phyloP scores from a whole-genome alignment of 2,797 vertebrate species.

The Poeciliopsis infans region DNA sequence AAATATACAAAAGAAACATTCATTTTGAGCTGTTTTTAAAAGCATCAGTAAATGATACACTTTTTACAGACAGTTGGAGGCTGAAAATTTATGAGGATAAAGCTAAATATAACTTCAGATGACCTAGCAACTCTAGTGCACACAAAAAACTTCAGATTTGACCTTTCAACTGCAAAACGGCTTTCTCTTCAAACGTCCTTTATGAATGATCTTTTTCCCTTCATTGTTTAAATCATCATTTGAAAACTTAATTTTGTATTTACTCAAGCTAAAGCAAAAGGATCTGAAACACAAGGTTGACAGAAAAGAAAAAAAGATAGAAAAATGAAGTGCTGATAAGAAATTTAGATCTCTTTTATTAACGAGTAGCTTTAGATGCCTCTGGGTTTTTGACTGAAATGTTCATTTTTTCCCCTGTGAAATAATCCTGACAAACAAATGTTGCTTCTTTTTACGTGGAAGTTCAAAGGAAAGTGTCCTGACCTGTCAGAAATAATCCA shows the following conservation, averaged over 20 bases:
- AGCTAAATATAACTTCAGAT: background rate
- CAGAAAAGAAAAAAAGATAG: background rate
- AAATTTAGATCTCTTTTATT: background rate
- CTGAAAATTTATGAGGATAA: background rate
- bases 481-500: background rate
- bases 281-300: background rate
- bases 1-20: background rate
- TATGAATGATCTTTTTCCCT: background rate
- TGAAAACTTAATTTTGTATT: background rate
- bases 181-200: background rate
- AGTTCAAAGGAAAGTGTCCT: background rate
- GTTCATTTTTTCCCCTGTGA: background rate
- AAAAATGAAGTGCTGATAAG: background rate
- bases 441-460: background rate
- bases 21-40: background rate
- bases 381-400: background rate
- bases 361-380: background rate
- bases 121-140: background rate
- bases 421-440: background rate
- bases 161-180: background rate
- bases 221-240: background rate
- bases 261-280: background rate
- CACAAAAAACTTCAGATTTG: constrained; percentile 1
- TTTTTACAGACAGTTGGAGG: background rate
- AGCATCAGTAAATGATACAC: background rate